Percentiles rank a stretch among this genome's conserved stretches.
Conservation (phyloP, 2,888 invertebrate species). For the Ptycholaimellus sp. region DNA sequence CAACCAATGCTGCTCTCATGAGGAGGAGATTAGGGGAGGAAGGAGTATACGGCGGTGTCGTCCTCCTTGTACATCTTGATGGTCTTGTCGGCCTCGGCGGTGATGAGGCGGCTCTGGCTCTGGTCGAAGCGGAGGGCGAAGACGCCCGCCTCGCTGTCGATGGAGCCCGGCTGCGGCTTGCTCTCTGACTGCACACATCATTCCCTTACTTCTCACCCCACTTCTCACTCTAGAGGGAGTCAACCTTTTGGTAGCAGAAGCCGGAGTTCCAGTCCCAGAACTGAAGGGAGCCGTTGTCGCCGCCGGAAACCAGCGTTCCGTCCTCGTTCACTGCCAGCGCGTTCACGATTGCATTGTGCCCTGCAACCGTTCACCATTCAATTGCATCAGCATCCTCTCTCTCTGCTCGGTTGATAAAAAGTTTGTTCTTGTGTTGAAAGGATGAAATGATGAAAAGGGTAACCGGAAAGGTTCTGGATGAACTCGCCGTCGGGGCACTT, state of each 20-base stretch:
- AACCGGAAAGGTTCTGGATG: conserved; percentile 47
- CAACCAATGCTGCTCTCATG: too few species aligned
- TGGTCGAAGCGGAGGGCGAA: conserved; percentile 74
- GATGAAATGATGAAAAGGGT: too few species aligned
- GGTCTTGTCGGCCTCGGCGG: conserved; percentile 93
- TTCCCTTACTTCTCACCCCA: conserved; percentile 28
- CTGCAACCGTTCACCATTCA: conserved; percentile 47
- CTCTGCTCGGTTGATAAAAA: too few species aligned
- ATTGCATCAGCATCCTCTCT: too few species aligned
- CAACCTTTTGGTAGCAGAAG: conserved; percentile 62
- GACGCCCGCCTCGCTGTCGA: conserved; percentile 94
- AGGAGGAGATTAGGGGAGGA: conserved; percentile 1
- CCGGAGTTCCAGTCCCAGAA: conserved; percentile 98
- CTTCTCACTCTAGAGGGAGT: conserved; percentile 3
- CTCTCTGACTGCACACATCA: conserved; percentile 38
- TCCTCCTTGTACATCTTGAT: conserved; percentile 97
- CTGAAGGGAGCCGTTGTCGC: conserved; percentile 86
- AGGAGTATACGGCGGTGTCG: conserved; percentile 45
- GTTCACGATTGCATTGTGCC: conserved; percentile 90
- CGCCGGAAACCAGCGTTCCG: conserved; percentile 84
- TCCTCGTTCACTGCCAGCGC: conserved; percentile 80
- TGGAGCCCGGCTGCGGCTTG: conserved; percentile 88
- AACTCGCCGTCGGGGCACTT: conserved; percentile 90
- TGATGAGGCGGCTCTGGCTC: conserved; percentile 55
- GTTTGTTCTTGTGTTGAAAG: too few species aligned